Evolutionary conservation across 2,888 invertebrate species (phyloP), one percentile per base, ranked within the genome.

Genomic region (Cephus sareptanus): DNA sequence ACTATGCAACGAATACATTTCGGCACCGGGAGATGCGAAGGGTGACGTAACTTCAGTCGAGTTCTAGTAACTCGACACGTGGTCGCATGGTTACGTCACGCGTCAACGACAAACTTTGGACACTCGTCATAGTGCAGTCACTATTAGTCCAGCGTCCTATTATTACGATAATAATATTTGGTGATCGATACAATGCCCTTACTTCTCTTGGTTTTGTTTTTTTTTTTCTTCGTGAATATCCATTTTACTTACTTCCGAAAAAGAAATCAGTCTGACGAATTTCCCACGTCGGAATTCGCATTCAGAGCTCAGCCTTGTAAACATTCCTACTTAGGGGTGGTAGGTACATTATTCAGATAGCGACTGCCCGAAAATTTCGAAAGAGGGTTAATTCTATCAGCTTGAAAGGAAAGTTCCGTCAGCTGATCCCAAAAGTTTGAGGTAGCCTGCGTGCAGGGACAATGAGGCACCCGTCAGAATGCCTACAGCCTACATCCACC

Each of bases 81-180:
- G 84, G 86, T 87, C 83, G 85, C 86, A 85, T 85, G 85, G 86
- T 85, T 87, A 85, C 86, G 85, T 85, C 85, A 88, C 86, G 85
- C 85, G 88, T 89, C 84, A 85, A 82, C 71, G 77, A 77, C 76
- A 85, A 89, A 89, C 89, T 89, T 89, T 87, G 85, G 87, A 84
- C 83, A 85, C 87, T 86, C 83, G 86, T 89, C 88, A 85, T 85
- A 82, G 80, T 83, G 83, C 78, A 74, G 75, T 75, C 69, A 76
- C 76, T 75, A 75, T 77, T 73, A 56, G 56, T 70, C 68, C 31
- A 70, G 69, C n/a, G 31, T 74, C 73, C 31, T 79, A 30, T 75
- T 78, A 75, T 30, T 69, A 68, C 73, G 75, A 68, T 77, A 76
- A 75, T 77, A 79, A 78, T 75, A 70, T 15, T 34, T 69, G 12